Base-by-base conservation (phyloP, 2,113 vertebrate genomes). In the Synchiropus splendidus region DNA sequence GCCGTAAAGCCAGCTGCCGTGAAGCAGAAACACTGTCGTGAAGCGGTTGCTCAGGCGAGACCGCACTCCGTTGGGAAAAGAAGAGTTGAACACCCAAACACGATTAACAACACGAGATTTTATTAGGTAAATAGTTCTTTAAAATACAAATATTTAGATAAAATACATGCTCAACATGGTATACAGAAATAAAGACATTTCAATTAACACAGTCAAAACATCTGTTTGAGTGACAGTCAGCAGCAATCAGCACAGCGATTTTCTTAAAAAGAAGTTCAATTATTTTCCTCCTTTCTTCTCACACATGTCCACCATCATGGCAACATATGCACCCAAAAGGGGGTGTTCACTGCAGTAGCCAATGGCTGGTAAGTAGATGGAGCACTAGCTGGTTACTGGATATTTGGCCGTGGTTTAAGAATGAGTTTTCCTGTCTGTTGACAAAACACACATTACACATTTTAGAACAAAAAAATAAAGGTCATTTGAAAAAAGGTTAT, bases 401-500 rank as follows among this genome's bases (percentile, higher is more conserved):
- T 91, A 30, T 97, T 91, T 39, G 94, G 94, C 58, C 95, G 85
- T 36, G 95, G 95, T 77, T 99, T 98, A 65, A 99, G 80, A 80
- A 99, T 99, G 51, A 99, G 80, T 68, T 99, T 99, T 70, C 95
- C 95, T 58, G 94, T 99, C 95, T 99, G 86, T 27, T 15, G 55
- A 80, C 60, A 75, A 12, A 50, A 52, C 21, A 16, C 41, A 47
- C 35, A 16, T 12, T n/a, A 45, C 3, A 16, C 9, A 12, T 18
- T 11, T 50, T 33, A 27, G 48, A 10, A 12, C 2, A 21, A 1
- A 36, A 31, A 46, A 17, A 40, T 21, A 6, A 1, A n/a, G 16
- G 9, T 9, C 0, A 8, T 9, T 5, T 1, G 17, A 35, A 45
- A 15, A 18, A 35, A 11, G 42, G 12, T 41, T 14, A 39, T 9